phyloP scores from a whole-genome alignment of 2,888 invertebrate species.

The Hoplodrina blanda region DNA sequence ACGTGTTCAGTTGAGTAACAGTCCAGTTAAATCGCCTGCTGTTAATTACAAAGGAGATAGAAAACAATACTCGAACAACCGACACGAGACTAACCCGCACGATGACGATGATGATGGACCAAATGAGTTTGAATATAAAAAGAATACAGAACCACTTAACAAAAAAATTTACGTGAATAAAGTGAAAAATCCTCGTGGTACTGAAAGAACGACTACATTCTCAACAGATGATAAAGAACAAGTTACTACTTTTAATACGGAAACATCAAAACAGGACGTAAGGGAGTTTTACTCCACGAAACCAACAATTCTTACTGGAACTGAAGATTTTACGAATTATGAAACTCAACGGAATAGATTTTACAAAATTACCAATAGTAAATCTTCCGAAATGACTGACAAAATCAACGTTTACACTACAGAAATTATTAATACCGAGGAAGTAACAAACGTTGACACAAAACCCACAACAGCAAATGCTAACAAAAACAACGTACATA shows the following conservation, averaged over 20 bases:
- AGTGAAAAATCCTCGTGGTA: slow-evolving; percentile 11
- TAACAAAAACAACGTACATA: background rate
- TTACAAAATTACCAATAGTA: slow-evolving; percentile 23
- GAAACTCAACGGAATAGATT: slow-evolving; percentile 26
- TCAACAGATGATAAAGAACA: slow-evolving; percentile 23
- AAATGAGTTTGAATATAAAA: slow-evolving; percentile 14
- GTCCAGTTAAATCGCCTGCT: slow-evolving; percentile 70
- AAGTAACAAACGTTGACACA: slow-evolving; percentile 16
- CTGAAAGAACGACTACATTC: slow-evolving; percentile 32
- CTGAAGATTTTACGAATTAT: slow-evolving; percentile 31
- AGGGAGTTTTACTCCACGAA: slow-evolving; percentile 17
- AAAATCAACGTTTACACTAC: slow-evolving; percentile 20
- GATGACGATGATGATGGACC: slow-evolving; percentile 5
- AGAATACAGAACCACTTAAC: slow-evolving; percentile 7
- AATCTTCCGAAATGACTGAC: slow-evolving; percentile 14
- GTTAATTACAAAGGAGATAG: slow-evolving; percentile 35
- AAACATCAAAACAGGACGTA: slow-evolving; percentile 17
- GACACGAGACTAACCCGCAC: slow-evolving; percentile 14
- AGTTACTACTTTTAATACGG: slow-evolving; percentile 10
- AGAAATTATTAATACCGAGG: slow-evolving; percentile 12
- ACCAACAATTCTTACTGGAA: slow-evolving; percentile 30
- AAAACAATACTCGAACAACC: slow-evolving; percentile 18
- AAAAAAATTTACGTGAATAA: slow-evolving; percentile 48
- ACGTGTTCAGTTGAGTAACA: slow-evolving; percentile 68
- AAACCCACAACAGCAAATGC: slow-evolving; percentile 13